phyloP scores from a whole-genome alignment of 2,888 invertebrate genomes.

The Clanis bilineata region DNA sequence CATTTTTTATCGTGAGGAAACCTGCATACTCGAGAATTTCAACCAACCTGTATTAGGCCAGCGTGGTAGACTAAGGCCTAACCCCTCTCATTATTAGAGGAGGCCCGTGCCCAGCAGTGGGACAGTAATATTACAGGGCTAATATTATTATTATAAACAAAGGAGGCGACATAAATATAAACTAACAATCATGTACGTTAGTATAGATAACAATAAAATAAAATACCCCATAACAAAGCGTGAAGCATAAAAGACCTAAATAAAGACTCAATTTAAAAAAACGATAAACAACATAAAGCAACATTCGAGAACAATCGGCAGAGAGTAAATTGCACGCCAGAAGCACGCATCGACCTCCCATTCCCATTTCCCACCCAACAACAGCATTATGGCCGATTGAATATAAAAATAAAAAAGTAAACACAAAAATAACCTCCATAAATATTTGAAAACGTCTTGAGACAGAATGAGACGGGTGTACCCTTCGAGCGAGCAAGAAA shows the following conservation, averaged over 20 bases:
- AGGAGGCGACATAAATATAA: too few species aligned
- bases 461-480: conserved; percentile 11
- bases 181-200: too few species aligned
- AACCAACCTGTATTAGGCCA: too few species aligned
- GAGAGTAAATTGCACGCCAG: conserved; percentile 19
- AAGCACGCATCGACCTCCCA: conserved; percentile 9
- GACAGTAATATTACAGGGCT: too few species aligned
- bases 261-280: conserved; percentile 15
- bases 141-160: too few species aligned
- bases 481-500: conserved; percentile 5
- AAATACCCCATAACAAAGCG: background rate
- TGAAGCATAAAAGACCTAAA: background rate
- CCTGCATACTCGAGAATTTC: too few species aligned
- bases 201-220: background rate
- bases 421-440: conserved; percentile 20
- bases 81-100: too few species aligned
- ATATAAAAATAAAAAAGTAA: conserved; percentile 13
- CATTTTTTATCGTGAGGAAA: too few species aligned
- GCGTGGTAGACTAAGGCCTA: too few species aligned
- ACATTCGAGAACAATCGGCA: conserved; percentile 13
- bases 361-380: conserved; percentile 15
- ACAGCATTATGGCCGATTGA: conserved; percentile 11
- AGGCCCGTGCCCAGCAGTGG: too few species aligned
- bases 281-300: conserved; percentile 14
- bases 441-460: conserved; percentile 21